These are phyloP conservation scores for Lindbergichthys nudifrons DNA, from an alignment of 2,797 vertebrate genomes.

Conservation along the genomic window DNA sequence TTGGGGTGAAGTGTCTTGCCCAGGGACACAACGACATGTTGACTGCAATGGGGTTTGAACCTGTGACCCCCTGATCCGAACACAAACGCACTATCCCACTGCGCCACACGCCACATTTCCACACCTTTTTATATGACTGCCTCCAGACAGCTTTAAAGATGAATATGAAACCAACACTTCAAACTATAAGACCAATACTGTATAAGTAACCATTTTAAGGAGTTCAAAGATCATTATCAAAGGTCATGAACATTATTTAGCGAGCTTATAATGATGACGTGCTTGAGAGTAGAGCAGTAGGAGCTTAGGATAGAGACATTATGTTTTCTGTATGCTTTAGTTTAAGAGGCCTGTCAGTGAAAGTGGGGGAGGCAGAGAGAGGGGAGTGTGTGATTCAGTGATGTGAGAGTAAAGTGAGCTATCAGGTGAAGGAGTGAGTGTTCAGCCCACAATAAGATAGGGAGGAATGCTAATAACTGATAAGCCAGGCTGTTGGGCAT, in stretches of 20 bases:
- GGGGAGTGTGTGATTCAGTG: conserved; percentile 62
- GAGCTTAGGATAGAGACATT: conserved; percentile 26
- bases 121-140: neutral
- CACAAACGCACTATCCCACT: too few species aligned
- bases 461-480: conserved; percentile 29
- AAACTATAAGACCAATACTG: neutral
- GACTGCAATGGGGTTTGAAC: too few species aligned
- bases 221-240: conserved; percentile 2
- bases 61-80: too few species aligned
- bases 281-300: conserved; percentile 30
- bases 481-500: conserved; percentile 1
- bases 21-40: too few species aligned
- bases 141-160: neutral
- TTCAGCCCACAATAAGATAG: conserved; percentile 49
- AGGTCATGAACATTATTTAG: conserved; percentile 9
- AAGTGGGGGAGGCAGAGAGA: conserved; percentile 69
- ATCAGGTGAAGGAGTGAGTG: conserved; percentile 51
- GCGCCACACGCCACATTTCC: too few species aligned
- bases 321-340: conserved; percentile 45
- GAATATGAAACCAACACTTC: neutral
- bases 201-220: neutral
- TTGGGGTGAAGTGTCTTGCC: too few species aligned
- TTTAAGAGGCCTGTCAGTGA: conserved; percentile 36
- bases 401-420: conserved; percentile 47
- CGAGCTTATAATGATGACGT: conserved; percentile 22